Evolutionary conservation across 2,113 vertebrate genomes (phyloP).

Genomic region (Leiothrix lutea): DNA sequence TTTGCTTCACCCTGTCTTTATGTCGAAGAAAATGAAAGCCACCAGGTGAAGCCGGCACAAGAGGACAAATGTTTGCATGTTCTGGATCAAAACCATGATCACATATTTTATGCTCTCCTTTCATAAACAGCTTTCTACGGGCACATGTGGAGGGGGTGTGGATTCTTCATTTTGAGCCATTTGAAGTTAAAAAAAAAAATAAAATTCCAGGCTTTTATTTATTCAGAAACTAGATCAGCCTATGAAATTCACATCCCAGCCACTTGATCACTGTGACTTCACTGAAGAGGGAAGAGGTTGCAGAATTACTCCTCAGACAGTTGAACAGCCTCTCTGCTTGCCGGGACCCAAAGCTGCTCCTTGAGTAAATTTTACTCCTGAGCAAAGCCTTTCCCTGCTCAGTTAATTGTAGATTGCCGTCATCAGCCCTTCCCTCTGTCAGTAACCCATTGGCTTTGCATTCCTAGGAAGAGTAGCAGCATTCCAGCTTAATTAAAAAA

Average conservation of each 20-base stretch:
- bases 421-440: constrained; percentile 32
- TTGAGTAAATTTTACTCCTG: not conserved
- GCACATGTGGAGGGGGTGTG: constrained; percentile 63
- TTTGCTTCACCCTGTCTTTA: constrained; percentile 77
- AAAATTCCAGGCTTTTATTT: constrained; percentile 49
- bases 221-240: constrained; percentile 63
- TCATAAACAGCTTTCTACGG: constrained; percentile 66
- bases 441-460: not conserved
- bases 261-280: constrained; percentile 52
- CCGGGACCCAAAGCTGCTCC: not conserved
- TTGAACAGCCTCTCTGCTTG: not conserved
- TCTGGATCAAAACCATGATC: constrained; percentile 71
- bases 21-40: constrained; percentile 78
- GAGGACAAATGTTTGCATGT: constrained; percentile 76
- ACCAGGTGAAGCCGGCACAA: constrained; percentile 76
- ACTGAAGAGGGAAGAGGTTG: not conserved
- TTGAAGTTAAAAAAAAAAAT: constrained; percentile 15
- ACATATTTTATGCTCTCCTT: constrained; percentile 62
- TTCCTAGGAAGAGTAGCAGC: constrained; percentile 38
- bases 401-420: not conserved
- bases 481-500: constrained; percentile 59
- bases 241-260: constrained; percentile 53
- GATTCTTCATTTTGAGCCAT: constrained; percentile 67
- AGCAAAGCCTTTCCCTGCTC: not conserved
- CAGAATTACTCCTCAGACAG: constrained; percentile 25